Conservation (phyloP, 92 coral and sea anemone genomes). For the Micromussa lordhowensis region DNA sequence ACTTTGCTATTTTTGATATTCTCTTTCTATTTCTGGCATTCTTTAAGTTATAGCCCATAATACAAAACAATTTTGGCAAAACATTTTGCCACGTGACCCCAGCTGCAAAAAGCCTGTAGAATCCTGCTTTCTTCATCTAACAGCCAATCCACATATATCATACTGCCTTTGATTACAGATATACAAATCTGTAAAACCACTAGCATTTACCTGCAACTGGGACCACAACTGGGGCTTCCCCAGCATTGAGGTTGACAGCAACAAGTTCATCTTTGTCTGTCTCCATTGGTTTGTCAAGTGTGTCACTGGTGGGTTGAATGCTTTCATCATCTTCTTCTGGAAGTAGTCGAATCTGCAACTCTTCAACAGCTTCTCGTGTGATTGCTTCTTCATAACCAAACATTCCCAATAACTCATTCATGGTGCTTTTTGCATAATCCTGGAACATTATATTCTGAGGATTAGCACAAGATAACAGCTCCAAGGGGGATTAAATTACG, state of each 20-base stretch:
- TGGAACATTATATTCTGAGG: conserved; percentile 11
- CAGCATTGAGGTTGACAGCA: conserved; percentile 10
- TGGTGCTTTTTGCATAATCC: conserved; percentile 99
- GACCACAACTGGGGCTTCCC: conserved; percentile 60
- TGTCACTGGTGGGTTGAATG: background rate
- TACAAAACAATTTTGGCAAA: too few species aligned
- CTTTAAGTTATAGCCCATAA: too few species aligned
- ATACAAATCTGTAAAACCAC: background rate
- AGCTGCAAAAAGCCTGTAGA: too few species aligned
- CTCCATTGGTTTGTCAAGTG: background rate
- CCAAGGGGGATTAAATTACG: background rate
- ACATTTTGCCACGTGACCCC: too few species aligned
- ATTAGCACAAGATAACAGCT: background rate
- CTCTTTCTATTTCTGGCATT: too few species aligned
- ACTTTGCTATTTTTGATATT: too few species aligned
- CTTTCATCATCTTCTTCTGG: conserved; percentile 41
- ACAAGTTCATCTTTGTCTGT: conserved; percentile 16
- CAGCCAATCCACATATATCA: background rate
- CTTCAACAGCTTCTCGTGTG: conserved; percentile 85
- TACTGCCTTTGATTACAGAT: background rate
- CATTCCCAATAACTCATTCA: conserved; percentile 96
- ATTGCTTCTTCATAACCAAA: conserved; percentile 94
- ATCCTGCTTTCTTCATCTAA: too few species aligned
- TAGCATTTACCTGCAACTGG: conserved; percentile 63
- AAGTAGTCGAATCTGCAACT: conserved; percentile 72